A percentile compares a stretch with the other conserved stretches of the same genome.
phyloP scores from a whole-genome alignment of 2,797 vertebrate genomes.

The Parauchenoglanis ngamensis region DNA sequence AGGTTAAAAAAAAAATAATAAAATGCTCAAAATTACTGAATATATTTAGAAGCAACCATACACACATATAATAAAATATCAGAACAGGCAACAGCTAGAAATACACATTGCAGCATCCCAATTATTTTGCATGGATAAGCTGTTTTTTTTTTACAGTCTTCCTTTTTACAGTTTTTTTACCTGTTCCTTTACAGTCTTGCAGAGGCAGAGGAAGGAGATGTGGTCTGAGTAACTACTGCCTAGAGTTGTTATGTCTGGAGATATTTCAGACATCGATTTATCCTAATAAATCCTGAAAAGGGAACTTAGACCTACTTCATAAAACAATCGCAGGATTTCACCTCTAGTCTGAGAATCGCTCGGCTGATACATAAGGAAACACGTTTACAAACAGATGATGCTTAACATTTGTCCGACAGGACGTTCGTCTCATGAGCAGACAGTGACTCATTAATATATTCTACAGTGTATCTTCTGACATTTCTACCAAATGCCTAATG shows the following conservation, averaged over 20 bases:
- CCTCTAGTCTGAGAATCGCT: slow-evolving; percentile 19
- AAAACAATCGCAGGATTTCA: slow-evolving; percentile 49
- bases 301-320: slow-evolving; percentile 1
- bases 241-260: slow-evolving; percentile 19
- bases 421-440: neutral
- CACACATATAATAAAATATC: neutral
- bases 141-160: neutral
- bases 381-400: slow-evolving; percentile 32
- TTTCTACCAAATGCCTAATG: neutral
- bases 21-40: neutral
- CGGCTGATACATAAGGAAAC: slow-evolving; percentile 32
- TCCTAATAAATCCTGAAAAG: slow-evolving; percentile 22
- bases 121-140: neutral
- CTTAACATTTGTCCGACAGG: slow-evolving; percentile 17
- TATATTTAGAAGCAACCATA: neutral
- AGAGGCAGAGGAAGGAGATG: neutral
- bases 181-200: slow-evolving; percentile 15
- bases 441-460: slow-evolving; percentile 2
- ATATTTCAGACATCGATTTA: slow-evolving; percentile 21
- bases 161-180: neutral
- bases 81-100: neutral
- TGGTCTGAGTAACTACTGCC: neutral
- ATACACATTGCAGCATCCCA: neutral
- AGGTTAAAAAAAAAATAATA: neutral
- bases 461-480: too few relatives aligned